Conservation (phyloP, 1,140 invertebrate species). For the Lucilia sericata region DNA sequence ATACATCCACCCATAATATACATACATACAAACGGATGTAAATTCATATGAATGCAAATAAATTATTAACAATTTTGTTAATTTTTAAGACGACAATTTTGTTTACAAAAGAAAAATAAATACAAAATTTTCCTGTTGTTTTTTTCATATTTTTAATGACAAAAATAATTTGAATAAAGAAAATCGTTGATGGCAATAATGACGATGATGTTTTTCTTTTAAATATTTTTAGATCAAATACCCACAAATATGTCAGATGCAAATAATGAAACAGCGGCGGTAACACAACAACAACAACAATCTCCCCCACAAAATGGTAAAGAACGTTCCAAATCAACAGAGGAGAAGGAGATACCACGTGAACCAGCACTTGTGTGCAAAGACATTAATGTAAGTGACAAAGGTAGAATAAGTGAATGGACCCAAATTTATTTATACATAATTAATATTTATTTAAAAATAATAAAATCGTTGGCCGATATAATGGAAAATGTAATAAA, state of each 20-base stretch:
- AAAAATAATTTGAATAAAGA: too few species aligned
- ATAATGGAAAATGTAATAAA: too few species aligned
- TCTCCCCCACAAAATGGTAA: slow-evolving; percentile 59
- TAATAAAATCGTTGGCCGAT: too few species aligned
- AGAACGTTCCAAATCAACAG: slow-evolving; percentile 68
- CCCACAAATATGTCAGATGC: slow-evolving; percentile 59
- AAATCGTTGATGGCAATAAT: not conserved
- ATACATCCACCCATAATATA: too few species aligned
- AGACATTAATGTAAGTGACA: slow-evolving; percentile 77
- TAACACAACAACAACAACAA: slow-evolving; percentile 48
- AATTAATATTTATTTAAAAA: too few species aligned
- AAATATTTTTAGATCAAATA: not conserved
- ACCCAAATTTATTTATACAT: not conserved
- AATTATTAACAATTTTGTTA: not conserved
- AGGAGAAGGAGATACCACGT: slow-evolving; percentile 78
- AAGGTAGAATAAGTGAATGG: not conserved
- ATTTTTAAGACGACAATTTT: not conserved
- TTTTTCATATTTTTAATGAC: not conserved
- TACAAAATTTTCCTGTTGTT: not conserved
- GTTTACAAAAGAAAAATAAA: too few species aligned
- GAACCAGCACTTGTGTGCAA: slow-evolving; percentile 89
- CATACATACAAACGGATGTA: too few species aligned
- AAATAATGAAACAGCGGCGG: slow-evolving; percentile 57
- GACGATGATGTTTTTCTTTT: not conserved
- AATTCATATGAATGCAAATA: too few species aligned